Conservation (phyloP, 2,797 vertebrate species). For the Phrynocephalus forsythii region DNA sequence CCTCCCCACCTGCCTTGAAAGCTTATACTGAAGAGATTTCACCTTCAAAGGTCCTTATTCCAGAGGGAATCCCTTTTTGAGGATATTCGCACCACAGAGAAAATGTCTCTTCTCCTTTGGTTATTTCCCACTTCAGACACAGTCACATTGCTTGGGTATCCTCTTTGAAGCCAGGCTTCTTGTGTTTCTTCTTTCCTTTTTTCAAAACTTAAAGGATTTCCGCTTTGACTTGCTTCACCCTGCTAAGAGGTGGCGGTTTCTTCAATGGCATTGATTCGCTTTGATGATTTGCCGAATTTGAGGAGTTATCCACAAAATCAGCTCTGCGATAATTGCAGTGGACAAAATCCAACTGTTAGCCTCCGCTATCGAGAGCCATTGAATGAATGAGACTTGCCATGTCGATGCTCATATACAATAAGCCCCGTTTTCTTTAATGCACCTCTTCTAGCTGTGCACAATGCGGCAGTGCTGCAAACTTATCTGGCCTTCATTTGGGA, state of each 20-base stretch:
- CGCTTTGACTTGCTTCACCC: constrained; percentile 57
- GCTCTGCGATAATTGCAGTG: constrained; percentile 23
- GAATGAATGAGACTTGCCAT: too few species aligned
- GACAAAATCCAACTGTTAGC: not conserved
- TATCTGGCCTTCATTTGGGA: not conserved
- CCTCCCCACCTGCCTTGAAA: constrained; percentile 61
- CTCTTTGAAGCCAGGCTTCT: constrained; percentile 70
- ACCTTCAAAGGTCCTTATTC: constrained; percentile 75
- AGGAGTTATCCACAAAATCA: constrained; percentile 35
- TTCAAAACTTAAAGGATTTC: constrained; percentile 70
- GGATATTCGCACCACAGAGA: constrained; percentile 68
- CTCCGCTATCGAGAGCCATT: too few species aligned
- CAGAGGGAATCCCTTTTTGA: constrained; percentile 72
- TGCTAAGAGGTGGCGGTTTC: constrained; percentile 24
- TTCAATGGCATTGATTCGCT: constrained; percentile 48
- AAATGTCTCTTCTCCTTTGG: constrained; percentile 73
- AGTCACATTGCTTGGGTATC: constrained; percentile 73
- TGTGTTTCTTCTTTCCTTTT: constrained; percentile 1
- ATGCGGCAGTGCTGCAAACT: not conserved
- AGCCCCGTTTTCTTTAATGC: too few species aligned
- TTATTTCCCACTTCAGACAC: constrained; percentile 69
- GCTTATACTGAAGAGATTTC: constrained; percentile 69
- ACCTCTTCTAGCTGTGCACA: too few species aligned
- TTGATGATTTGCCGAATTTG: constrained; percentile 38
- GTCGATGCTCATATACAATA: too few species aligned